A percentile compares a stretch with the other conserved stretches of the same genome.
Conservation (phyloP, 2,888 invertebrate genomes). For the Leptura quadrifasciata region DNA sequence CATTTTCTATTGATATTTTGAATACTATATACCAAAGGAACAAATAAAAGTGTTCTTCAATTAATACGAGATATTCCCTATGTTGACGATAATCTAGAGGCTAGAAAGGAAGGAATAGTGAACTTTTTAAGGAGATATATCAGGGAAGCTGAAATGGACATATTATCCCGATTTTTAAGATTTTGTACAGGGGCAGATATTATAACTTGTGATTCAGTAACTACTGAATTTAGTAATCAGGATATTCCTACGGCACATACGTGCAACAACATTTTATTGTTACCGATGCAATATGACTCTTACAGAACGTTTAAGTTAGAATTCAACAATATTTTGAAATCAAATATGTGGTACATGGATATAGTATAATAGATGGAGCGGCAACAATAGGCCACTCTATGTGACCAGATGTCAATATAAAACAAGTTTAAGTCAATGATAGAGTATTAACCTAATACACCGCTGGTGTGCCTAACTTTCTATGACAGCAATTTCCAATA, state of each 20-base stretch:
- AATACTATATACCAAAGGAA: conserved; percentile 4
- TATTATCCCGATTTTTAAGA: conserved; percentile 37
- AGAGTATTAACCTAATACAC: no score
- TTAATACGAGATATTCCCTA: not conserved
- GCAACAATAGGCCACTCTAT: no score
- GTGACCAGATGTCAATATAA: no score
- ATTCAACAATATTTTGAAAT: conserved; percentile 26
- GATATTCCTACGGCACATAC: conserved; percentile 33
- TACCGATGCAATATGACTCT: conserved; percentile 27
- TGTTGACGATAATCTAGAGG: conserved; percentile 13
- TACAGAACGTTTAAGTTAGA: conserved; percentile 33
- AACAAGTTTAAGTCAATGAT: no score
- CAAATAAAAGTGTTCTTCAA: not conserved
- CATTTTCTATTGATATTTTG: conserved; percentile 29
- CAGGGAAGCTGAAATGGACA: conserved; percentile 34
- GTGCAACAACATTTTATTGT: conserved; percentile 39
- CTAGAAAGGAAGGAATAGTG: conserved; percentile 17
- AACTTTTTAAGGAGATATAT: conserved; percentile 39
- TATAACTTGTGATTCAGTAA: conserved; percentile 35
- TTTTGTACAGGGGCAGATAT: conserved; percentile 43
- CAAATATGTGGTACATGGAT: conserved; percentile 32
- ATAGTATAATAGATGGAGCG: conserved; percentile 18
- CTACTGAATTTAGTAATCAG: conserved; percentile 37
- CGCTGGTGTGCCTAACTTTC: no score
- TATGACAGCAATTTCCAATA: no score